phyloP scores from a whole-genome alignment of 2,888 invertebrate species.

The Metopia argyrocephala region DNA sequence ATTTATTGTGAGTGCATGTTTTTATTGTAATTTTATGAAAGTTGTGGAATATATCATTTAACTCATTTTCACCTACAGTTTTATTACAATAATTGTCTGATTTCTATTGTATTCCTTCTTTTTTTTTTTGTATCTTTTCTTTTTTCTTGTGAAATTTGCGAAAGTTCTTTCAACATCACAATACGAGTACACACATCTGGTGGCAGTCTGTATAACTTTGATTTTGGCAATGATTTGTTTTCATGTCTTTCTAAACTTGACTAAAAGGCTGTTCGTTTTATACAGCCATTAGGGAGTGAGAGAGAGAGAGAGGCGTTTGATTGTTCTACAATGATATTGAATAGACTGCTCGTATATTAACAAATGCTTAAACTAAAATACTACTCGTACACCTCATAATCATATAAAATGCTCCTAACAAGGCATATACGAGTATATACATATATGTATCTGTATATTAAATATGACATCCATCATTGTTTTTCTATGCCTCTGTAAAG shows the following conservation, averaged over 20 bases:
- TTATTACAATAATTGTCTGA: conserved; percentile 32
- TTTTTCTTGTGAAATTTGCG: too few relatives aligned
- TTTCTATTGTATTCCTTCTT: neutral
- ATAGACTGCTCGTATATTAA: conserved; percentile 8
- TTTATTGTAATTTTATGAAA: conserved; percentile 14
- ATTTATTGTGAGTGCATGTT: too few relatives aligned
- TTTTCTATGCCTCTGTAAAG: neutral
- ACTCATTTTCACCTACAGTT: conserved; percentile 54
- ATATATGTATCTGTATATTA: conserved; percentile 15
- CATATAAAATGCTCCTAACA: neutral
- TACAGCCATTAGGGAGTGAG: neutral
- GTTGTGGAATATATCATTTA: conserved; percentile 27
- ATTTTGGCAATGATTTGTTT: conserved; percentile 48
- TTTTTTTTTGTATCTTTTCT: too few relatives aligned
- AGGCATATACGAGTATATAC: too few relatives aligned
- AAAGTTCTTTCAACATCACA: conserved; percentile 3
- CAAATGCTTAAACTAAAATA: conserved; percentile 23
- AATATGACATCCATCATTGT: conserved; percentile 39
- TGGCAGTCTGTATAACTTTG: too few relatives aligned
- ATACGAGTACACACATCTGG: neutral
- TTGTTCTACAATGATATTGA: conserved; percentile 6
- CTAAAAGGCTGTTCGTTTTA: conserved; percentile 3
- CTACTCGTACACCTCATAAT: too few relatives aligned
- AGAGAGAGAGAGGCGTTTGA: conserved; percentile 24
- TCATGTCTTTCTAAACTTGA: conserved; percentile 39